Evolutionary conservation across 2,113 vertebrate genomes (phyloP).

Genomic region (Onychorhynchus coronatus): DNA sequence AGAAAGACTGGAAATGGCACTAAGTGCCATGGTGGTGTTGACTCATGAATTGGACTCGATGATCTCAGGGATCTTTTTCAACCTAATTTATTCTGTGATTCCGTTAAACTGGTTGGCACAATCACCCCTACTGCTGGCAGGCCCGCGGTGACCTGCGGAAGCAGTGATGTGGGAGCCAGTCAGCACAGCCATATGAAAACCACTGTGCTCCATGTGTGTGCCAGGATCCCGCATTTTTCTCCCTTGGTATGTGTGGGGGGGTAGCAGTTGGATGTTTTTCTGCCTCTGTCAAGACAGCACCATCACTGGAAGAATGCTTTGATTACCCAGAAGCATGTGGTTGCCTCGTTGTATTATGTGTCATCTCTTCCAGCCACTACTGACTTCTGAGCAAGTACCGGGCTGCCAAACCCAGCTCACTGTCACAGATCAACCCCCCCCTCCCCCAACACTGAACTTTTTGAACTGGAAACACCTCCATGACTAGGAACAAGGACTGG

Average conservation of each 20-base stretch:
- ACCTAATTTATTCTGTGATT: neutral
- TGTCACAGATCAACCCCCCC: neutral
- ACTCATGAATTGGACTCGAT: neutral
- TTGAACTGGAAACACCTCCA: neutral
- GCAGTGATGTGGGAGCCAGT: neutral
- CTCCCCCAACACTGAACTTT: neutral
- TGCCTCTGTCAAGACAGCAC: neutral
- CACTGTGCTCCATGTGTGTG: accelerated
- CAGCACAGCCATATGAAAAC: neutral
- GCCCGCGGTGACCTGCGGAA: neutral
- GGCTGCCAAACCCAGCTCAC: neutral
- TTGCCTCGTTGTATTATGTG: neutral
- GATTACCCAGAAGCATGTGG: neutral
- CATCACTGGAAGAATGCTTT: neutral
- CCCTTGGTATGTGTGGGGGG: accelerated
- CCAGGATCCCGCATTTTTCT: accelerated
- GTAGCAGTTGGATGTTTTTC: neutral
- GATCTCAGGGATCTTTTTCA: neutral
- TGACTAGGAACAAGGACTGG: neutral
- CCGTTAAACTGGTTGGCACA: neutral
- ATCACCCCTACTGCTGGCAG: neutral
- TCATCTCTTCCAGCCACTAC: neutral
- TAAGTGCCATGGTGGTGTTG: neutral
- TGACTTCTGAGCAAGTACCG: neutral
- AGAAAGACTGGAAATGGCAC: neutral